A percentile compares a stretch with the other conserved stretches of the same genome.
Evolutionary conservation across 1,140 invertebrate species (phyloP).

Genomic region (Drosophila santomea): DNA sequence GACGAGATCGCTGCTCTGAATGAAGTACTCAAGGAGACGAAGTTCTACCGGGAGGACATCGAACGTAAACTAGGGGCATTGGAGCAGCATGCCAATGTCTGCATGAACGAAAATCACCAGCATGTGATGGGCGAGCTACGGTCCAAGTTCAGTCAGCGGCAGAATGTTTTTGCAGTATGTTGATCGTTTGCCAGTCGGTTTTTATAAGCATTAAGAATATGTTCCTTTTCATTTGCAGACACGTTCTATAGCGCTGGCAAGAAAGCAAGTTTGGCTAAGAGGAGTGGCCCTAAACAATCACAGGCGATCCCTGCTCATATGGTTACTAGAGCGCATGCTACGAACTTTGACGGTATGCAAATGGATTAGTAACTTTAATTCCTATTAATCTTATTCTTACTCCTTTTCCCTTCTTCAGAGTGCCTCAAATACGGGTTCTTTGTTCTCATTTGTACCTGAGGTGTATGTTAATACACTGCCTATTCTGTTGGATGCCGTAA

Average conservation of each 20-base stretch:
- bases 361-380: neutral
- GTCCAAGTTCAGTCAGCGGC: constrained; percentile 74
- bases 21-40: constrained; percentile 79
- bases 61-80: constrained; percentile 68
- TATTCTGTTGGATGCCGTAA: constrained; percentile 87
- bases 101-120: constrained; percentile 77
- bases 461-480: constrained; percentile 88
- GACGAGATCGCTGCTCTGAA: constrained; percentile 83
- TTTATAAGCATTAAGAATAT: neutral
- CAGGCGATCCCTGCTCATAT: constrained; percentile 79
- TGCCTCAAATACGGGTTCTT: constrained; percentile 86
- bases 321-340: constrained; percentile 87
- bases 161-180: constrained; percentile 83
- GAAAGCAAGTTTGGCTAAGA: constrained; percentile 83
- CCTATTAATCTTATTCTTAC: neutral
- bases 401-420: constrained; percentile 21
- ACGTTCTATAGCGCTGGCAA: constrained; percentile 77
- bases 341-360: constrained; percentile 84
- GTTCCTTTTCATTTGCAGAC: constrained; percentile 43
- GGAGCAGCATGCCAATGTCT: constrained; percentile 77
- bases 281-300: constrained; percentile 71
- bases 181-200: neutral
- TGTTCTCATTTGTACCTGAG: constrained; percentile 93
- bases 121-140: constrained; percentile 73
- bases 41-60: constrained; percentile 79